phyloP scores from a whole-genome alignment of 2,797 vertebrate genomes.

The Cheirogaleus major region DNA sequence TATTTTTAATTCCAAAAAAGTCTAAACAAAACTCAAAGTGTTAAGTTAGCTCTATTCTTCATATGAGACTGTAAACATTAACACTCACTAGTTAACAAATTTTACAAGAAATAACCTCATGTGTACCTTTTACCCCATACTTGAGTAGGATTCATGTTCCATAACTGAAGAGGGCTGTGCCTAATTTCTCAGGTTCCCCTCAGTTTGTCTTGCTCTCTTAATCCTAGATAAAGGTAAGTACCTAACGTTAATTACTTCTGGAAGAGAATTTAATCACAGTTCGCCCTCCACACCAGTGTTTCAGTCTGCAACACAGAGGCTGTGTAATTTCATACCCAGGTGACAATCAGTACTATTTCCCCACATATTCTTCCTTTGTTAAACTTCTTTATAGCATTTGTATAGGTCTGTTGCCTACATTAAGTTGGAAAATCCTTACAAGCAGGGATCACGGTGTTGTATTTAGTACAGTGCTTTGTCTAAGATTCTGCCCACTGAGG shows the following conservation, averaged over 20 bases:
- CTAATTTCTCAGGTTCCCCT: background rate
- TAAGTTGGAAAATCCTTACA: background rate
- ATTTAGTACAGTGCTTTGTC: background rate
- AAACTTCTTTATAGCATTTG: background rate
- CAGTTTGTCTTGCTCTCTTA: background rate
- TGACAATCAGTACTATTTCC: background rate
- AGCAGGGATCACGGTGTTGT: background rate
- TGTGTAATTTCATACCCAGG: background rate
- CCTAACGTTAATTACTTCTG: background rate
- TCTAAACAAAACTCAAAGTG: background rate
- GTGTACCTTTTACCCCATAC: background rate
- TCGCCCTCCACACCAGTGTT: background rate
- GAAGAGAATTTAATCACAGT: background rate
- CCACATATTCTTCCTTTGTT: background rate
- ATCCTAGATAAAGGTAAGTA: background rate
- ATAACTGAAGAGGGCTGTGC: background rate
- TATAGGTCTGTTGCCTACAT: background rate
- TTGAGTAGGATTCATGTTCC: background rate
- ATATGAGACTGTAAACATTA: background rate
- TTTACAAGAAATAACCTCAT: slow-evolving; percentile 2
- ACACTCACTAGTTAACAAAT: background rate
- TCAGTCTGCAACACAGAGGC: background rate
- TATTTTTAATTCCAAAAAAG: slow-evolving; percentile 36
- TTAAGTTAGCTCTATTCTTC: background rate
- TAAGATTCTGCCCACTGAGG: background rate